Conservation (phyloP, 2,888 invertebrate genomes). For the Rhorus exstirpatorius region DNA sequence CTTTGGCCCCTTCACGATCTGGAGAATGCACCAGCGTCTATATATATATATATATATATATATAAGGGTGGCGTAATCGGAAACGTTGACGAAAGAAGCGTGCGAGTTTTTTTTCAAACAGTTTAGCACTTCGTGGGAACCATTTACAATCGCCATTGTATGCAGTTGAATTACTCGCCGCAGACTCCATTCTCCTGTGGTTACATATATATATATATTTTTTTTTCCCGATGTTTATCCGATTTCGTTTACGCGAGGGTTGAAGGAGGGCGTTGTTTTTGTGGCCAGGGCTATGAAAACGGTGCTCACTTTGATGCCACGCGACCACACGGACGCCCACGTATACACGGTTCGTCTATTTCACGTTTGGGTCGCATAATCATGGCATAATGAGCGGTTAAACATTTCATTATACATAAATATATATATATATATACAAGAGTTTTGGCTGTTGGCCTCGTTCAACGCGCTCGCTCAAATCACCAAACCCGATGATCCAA, state of each 20-base stretch:
- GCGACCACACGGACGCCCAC: slow-evolving; percentile 71
- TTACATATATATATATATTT: slow-evolving; percentile 27
- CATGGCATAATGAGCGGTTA: slow-evolving; percentile 71
- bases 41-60: slow-evolving; percentile 12
- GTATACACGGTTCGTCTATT: slow-evolving; percentile 46
- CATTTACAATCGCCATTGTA: slow-evolving; percentile 30
- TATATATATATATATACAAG: slow-evolving; percentile 9
- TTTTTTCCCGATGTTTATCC: slow-evolving; percentile 54
- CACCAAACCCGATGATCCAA: slow-evolving; percentile 10
- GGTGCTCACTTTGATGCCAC: slow-evolving; percentile 77
- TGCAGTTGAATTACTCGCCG: slow-evolving; percentile 33
- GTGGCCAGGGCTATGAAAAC: slow-evolving; percentile 75
- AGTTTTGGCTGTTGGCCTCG: too few species aligned
- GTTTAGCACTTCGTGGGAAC: slow-evolving; percentile 64
- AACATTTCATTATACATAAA: slow-evolving; percentile 30
- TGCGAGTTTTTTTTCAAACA: slow-evolving; percentile 56
- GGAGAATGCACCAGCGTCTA: neutral
- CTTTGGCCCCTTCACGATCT: too few species aligned
- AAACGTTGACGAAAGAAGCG: slow-evolving; percentile 63
- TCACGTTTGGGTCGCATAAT: slow-evolving; percentile 80
- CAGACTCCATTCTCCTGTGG: slow-evolving; percentile 46
- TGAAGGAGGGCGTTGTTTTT: slow-evolving; percentile 61
- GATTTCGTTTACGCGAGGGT: slow-evolving; percentile 41
- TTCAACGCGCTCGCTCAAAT: too few species aligned
- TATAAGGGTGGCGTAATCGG: slow-evolving; percentile 61